Evolutionary conservation across 2,113 vertebrate species (phyloP).

Genomic region (Rafetus swinhoei): DNA sequence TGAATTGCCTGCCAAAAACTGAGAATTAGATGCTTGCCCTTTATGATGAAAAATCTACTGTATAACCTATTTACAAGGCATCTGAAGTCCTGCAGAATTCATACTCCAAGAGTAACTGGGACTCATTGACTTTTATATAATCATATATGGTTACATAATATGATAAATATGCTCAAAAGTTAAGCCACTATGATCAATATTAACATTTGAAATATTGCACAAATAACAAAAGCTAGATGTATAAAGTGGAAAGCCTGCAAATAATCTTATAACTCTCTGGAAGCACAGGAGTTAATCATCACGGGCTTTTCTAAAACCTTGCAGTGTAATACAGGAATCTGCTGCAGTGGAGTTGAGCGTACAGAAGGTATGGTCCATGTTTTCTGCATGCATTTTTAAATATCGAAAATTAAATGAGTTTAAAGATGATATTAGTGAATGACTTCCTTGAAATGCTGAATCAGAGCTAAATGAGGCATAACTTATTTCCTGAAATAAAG

Average conservation of each 20-base stretch:
- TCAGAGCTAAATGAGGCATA: background rate
- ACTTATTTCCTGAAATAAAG: constrained; percentile 44
- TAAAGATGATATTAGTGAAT: constrained; percentile 47
- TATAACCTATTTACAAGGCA: background rate
- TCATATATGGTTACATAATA: background rate
- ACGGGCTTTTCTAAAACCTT: constrained; percentile 33
- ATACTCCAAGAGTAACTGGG: constrained; percentile 33
- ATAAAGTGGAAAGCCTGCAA: background rate
- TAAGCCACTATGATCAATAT: background rate
- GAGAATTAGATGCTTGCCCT: constrained; percentile 19
- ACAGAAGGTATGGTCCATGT: constrained; percentile 63
- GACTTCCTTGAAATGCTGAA: constrained; percentile 16
- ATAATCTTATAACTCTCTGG: constrained; percentile 22
- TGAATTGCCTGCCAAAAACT: background rate
- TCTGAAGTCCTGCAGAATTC: background rate
- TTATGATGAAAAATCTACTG: constrained; percentile 46
- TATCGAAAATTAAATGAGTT: constrained; percentile 21
- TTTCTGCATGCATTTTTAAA: constrained; percentile 66
- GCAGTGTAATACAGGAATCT: constrained; percentile 31
- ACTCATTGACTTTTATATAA: constrained; percentile 53
- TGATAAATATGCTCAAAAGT: background rate
- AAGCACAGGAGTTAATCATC: constrained; percentile 72
- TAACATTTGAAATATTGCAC: background rate
- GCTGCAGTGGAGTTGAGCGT: constrained; percentile 59
- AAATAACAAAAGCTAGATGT: background rate